Evolutionary conservation across 92 coral and sea anemone species (phyloP), one percentile per base, ranked within the genome.

Genomic region (Chrysogorgia sp.): DNA sequence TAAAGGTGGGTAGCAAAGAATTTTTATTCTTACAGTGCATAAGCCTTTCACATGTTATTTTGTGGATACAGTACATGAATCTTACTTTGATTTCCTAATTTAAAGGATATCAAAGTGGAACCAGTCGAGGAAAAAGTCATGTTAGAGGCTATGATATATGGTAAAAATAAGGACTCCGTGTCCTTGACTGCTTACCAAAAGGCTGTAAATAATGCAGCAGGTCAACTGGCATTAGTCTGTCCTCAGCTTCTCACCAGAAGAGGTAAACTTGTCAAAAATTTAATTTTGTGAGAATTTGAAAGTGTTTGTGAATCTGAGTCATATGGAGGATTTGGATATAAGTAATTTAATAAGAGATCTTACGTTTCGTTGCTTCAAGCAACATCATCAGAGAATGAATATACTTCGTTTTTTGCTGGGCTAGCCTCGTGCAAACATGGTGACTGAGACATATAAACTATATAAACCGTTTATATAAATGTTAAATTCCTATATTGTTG

Each of bases 121-220:
- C 56, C 34, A 40, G 64, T 40, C 40, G 77, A 40, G 25, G 77
- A 37, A 23, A 24, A 70, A 70, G 40, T 70, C 45, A 41, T n/a
- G 25, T 28, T 17, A 49, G 77, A 49, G 10, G 25, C 35, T 1
- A 43, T 40, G 34, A 40, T 70, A 70, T 37, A 70, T 37, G 77
- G 77, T 23, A 70, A 47, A 30, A 50, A 43, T 37, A 31, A 30
- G 57, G 57, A 34, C 40, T 40, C 59, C 9, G 35, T 21, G 13
- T 34, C 57, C 34, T 68, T 47, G 35, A 70, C 30, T 31, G 34
- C 57, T 37, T 70, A 70, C 59, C 77, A 70, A 49, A 47, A 49
- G 58, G 77, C 77, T 50, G 40, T 70, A 31, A 70, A 70, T 50
- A 41, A 70, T 30, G 59, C 59, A 47, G 77, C 64, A 40, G 45